Percentiles rank a stretch among this genome's conserved stretches.
Evolutionary conservation across 2,113 vertebrate genomes (phyloP).

Genomic region (Oreocharis arfaki): DNA sequence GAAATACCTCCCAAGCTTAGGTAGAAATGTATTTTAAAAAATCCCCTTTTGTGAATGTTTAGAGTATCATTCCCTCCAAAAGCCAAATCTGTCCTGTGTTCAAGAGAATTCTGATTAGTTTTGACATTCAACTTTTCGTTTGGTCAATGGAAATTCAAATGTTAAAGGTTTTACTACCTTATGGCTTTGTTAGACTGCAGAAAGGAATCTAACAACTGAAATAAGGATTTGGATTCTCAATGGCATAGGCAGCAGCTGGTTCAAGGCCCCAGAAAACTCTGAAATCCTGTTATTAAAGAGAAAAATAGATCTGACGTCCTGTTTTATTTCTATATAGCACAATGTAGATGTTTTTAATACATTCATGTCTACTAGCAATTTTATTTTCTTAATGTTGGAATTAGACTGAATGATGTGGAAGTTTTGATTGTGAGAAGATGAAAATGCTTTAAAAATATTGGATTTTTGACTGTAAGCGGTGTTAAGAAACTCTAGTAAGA

Average conservation of each 20-base stretch:
- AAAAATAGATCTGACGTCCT: neutral
- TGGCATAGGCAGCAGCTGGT: neutral
- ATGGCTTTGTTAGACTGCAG: neutral
- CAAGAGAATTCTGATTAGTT: neutral
- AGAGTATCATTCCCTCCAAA: neutral
- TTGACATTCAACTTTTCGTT: neutral
- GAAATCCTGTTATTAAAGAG: neutral
- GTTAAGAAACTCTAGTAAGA: neutral
- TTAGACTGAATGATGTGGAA: neutral
- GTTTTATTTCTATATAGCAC: neutral
- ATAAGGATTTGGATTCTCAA: neutral
- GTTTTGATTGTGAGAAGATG: neutral
- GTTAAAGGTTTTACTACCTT: neutral
- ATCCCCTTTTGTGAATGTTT: neutral
- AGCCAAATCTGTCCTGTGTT: neutral
- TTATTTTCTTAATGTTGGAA: neutral
- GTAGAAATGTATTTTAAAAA: neutral
- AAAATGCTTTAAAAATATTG: neutral
- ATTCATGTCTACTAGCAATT: neutral
- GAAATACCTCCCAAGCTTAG: neutral
- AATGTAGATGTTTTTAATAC: neutral
- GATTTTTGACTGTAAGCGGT: neutral
- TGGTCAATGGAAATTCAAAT: neutral
- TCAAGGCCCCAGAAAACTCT: neutral
- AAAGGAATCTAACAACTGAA: neutral